Percentiles rank a stretch among this genome's conserved stretches.
phyloP scores from a whole-genome alignment of 1,140 invertebrate genomes.

The Drosophila pandora region DNA sequence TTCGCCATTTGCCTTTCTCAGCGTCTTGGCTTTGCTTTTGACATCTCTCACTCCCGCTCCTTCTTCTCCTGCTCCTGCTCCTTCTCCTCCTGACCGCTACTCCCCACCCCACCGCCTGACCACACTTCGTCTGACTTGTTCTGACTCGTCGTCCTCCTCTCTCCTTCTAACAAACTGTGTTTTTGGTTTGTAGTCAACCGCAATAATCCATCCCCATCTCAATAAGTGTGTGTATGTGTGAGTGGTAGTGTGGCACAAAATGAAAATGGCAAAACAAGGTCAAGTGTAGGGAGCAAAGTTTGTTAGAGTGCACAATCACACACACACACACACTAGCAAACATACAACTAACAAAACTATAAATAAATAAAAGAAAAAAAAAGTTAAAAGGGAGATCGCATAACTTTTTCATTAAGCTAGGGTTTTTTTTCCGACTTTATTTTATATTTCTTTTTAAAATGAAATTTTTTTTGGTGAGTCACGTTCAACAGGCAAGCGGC shows the following conservation, averaged over 20 bases:
- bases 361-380: slow-evolving; percentile 11
- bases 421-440: not conserved
- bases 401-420: slow-evolving; percentile 64
- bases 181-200: slow-evolving; percentile 55
- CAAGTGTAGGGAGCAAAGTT: slow-evolving; percentile 81
- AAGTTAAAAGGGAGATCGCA: slow-evolving; percentile 42
- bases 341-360: slow-evolving; percentile 5
- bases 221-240: slow-evolving; percentile 17
- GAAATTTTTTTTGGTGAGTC: slow-evolving; percentile 26
- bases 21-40: slow-evolving; percentile 63
- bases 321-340: slow-evolving; percentile 8
- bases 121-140: not conserved
- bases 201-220: slow-evolving; percentile 61
- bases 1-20: slow-evolving; percentile 41
- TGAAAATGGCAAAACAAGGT: slow-evolving; percentile 80
- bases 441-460: not conserved
- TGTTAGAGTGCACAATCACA: slow-evolving; percentile 68
- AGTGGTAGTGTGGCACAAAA: slow-evolving; percentile 54
- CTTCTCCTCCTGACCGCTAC: not conserved
- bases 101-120: not conserved
- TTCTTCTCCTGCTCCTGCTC: not conserved
- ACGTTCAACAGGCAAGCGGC: slow-evolving; percentile 63
- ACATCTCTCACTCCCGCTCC: slow-evolving; percentile 32
- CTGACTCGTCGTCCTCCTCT: not conserved
- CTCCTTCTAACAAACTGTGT: slow-evolving; percentile 22